Conservation (phyloP, 2,113 vertebrate species). For the Maccullochella peelii region DNA sequence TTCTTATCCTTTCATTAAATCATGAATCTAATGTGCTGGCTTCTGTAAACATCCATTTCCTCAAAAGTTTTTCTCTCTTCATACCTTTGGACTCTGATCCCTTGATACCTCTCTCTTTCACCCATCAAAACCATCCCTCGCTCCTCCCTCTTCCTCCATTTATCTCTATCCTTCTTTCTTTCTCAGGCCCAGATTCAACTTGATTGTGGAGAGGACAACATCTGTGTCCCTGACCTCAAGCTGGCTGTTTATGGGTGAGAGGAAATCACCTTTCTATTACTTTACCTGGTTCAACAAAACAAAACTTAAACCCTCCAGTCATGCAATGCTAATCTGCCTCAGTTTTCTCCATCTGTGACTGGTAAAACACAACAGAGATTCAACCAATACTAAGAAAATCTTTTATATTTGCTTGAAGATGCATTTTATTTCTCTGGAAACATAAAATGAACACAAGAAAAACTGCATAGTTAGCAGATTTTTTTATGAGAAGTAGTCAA, state of each 20-base stretch:
- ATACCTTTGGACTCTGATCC: constrained; percentile 34
- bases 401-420: constrained; percentile 1
- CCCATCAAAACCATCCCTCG: constrained; percentile 6
- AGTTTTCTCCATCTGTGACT: neutral
- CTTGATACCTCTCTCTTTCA: constrained; percentile 26
- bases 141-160: constrained; percentile 24
- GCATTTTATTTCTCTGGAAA: constrained; percentile 16
- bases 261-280: constrained; percentile 46
- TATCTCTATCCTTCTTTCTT: constrained; percentile 10
- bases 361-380: constrained; percentile 1
- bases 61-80: constrained; percentile 27
- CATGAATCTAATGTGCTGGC: constrained; percentile 22
- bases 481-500: constrained; percentile 1
- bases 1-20: constrained; percentile 67
- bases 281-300: constrained; percentile 42
- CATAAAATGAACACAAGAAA: neutral
- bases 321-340: neutral
- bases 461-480: neutral
- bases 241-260: constrained; percentile 87
- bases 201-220: constrained; percentile 91
- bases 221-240: constrained; percentile 90
- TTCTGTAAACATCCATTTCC: constrained; percentile 70
- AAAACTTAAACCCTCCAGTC: constrained; percentile 7
- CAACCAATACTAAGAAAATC: neutral
- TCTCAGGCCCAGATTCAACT: constrained; percentile 88